These are phyloP conservation scores for Nymphicus hollandicus DNA, from an alignment of 2,113 vertebrate genomes.

Conservation along the genomic window DNA sequence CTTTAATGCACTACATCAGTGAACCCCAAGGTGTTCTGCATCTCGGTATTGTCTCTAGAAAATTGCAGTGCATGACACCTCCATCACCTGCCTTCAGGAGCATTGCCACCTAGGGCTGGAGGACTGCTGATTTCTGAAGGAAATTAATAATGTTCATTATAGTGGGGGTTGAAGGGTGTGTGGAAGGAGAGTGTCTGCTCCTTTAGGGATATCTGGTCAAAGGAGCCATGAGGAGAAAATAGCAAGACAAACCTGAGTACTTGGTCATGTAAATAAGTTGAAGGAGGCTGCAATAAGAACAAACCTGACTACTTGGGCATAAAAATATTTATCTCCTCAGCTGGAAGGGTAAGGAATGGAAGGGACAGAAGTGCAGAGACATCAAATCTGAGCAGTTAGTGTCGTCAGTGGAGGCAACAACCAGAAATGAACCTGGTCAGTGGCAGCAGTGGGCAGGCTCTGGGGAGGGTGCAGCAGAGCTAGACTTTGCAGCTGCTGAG, in stretches of 20 bases:
- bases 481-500: neutral
- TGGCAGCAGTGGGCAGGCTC: accelerated
- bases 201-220: neutral
- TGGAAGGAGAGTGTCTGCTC: neutral
- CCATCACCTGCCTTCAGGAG: neutral
- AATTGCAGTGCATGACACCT: neutral
- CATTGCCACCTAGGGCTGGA: neutral
- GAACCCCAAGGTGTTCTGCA: neutral
- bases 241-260: accelerated
- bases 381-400: neutral
- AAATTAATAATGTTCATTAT: neutral
- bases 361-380: neutral
- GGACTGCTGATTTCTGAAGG: neutral
- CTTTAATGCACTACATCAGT: neutral
- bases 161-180: accelerated
- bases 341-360: neutral
- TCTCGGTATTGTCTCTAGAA: accelerated
- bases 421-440: neutral
- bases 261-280: neutral
- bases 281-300: neutral
- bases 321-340: neutral
- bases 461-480: neutral
- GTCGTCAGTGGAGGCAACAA: neutral
- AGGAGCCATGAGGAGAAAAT: neutral
- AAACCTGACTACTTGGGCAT: neutral